A percentile compares a stretch with the other conserved stretches of the same genome.
These are phyloP conservation scores for Apeira syringaria DNA, from an alignment of 2,888 invertebrate genomes.

Conservation along the genomic window DNA sequence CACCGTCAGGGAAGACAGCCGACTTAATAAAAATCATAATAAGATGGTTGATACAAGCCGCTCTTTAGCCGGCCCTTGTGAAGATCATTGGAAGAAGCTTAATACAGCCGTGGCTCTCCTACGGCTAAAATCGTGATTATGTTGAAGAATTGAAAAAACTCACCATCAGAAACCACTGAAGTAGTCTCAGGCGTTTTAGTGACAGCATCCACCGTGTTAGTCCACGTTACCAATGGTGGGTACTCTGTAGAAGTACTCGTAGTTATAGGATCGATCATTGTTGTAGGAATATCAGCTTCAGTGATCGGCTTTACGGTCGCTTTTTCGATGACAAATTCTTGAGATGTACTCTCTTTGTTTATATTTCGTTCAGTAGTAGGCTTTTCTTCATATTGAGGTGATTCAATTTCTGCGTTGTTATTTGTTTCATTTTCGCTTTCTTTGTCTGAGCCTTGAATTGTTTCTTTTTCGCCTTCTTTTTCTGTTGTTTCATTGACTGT, in stretches of 20 bases:
- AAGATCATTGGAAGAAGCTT: no score
- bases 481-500: conserved; percentile 34
- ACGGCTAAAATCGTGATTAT: no score
- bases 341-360: conserved; percentile 16
- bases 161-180: conserved; percentile 56
- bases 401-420: conserved; percentile 2
- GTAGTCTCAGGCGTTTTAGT: conserved; percentile 52
- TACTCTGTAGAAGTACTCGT: conserved; percentile 48
- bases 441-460: conserved; percentile 15
- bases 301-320: conserved; percentile 47
- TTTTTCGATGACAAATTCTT: conserved; percentile 39
- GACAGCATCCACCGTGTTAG: conserved; percentile 59
- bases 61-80: no score
- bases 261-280: conserved; percentile 32
- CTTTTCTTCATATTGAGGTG: conserved; percentile 11
- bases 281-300: conserved; percentile 39
- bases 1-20: no score
- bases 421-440: conserved; percentile 15
- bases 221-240: conserved; percentile 80
- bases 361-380: not conserved
- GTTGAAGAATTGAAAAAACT: conserved; percentile 27
- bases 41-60: no score
- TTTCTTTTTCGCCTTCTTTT: conserved; percentile 34
- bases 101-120: no score
- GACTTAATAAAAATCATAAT: no score